Evolutionary conservation across 2,113 vertebrate genomes (phyloP).

Genomic region (Heliornis fulica): DNA sequence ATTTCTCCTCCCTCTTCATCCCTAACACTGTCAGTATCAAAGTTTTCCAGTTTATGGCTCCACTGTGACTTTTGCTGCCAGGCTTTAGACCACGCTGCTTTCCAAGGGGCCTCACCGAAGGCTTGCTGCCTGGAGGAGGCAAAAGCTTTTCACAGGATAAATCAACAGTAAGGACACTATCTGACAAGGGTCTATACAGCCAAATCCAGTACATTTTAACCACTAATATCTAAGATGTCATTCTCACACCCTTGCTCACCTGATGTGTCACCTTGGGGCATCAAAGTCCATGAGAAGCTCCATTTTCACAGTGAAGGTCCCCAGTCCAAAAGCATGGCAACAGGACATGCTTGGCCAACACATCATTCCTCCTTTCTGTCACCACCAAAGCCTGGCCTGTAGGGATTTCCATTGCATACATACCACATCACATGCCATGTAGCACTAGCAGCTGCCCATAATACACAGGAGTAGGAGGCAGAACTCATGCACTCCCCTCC

Average conservation of each 20-base stretch:
- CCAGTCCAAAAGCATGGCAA: fast-evolving
- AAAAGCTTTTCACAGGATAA: background rate
- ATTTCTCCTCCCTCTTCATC: background rate
- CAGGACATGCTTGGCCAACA: fast-evolving
- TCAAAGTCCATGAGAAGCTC: fast-evolving
- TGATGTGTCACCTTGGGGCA: background rate
- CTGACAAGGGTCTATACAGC: background rate
- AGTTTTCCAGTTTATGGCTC: background rate
- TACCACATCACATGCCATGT: background rate
- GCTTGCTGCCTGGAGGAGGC: background rate
- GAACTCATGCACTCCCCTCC: background rate
- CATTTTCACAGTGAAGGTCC: fast-evolving
- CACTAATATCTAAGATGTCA: background rate
- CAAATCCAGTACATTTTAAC: background rate
- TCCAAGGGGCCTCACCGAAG: background rate
- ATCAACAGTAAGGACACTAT: background rate
- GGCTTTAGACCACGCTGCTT: background rate
- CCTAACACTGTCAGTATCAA: background rate
- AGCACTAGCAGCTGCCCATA: background rate
- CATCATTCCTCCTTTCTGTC: background rate
- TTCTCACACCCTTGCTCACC: background rate
- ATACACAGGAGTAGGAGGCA: background rate
- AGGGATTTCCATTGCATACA: background rate
- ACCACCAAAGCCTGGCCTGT: background rate
- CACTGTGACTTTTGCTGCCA: background rate